Evolutionary conservation across 2,888 invertebrate species (phyloP), one percentile per base, ranked within the genome.

Genomic region (Cosmia pyralina): DNA sequence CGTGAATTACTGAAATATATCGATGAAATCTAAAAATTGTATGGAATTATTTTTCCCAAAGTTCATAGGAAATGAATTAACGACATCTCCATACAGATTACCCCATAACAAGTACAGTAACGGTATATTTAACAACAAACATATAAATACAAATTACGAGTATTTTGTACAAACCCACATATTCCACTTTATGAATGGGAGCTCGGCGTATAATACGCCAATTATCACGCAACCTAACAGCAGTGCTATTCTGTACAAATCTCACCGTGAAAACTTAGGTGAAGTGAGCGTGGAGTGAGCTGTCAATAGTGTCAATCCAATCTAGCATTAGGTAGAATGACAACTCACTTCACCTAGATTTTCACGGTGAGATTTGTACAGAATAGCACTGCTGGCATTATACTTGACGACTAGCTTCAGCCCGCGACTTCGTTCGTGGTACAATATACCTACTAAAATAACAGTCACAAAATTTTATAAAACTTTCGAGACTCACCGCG

Each of bases 181-280:
- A 57, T n/a, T 65, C 22, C 71, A 68, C 46, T 68, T 82, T 79
- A 80, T 83, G 85, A 86, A 86, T 86, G 86, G 76, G 63, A 73
- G 52, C 60, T 55, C 69, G 64, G 64, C 48, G 57, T 58, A 65
- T 77, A 84, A 77, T 67, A 55, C 55, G 44, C 53, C 69, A 78
- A 85, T 86, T 78, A 78, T 77, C 81, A 81, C 85, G 85, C 85
- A 66, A 80, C 52, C 53, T 41, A 15, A 19, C n/a, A n/a, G n/a
- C n/a, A n/a, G n/a, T n/a, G n/a, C n/a, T n/a, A n/a, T n/a, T n/a
- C n/a, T n/a, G n/a, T n/a, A n/a, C n/a, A n/a, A n/a, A n/a, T n/a
- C n/a, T n/a, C n/a, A n/a, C n/a, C n/a, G n/a, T n/a, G n/a, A n/a
- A n/a, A n/a, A n/a, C n/a, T n/a, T n/a, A n/a, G n/a, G n/a, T n/a